Conservation (phyloP, 2,797 vertebrate species). For the Erithacus rubecula region DNA sequence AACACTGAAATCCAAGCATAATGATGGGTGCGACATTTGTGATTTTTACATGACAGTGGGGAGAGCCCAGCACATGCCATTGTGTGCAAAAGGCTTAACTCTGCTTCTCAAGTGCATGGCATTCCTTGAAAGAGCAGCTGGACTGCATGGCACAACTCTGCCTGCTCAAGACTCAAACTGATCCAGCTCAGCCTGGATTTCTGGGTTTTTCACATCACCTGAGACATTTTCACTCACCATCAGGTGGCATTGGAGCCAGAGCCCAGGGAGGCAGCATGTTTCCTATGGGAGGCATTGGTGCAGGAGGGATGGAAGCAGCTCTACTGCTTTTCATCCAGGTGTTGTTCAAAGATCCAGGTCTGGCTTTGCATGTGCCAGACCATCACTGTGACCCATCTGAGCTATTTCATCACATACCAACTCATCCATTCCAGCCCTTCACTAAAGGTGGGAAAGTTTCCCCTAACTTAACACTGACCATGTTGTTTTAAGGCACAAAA, state of each 20-base stretch:
- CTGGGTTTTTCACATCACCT: not conserved
- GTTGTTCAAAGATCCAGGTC: not conserved
- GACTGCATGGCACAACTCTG: rapidly evolving
- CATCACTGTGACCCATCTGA: not conserved
- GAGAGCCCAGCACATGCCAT: not conserved
- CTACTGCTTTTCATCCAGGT: not conserved
- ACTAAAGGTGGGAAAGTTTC: not conserved
- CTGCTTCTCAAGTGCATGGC: not conserved
- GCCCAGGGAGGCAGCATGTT: not conserved
- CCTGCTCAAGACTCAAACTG: not conserved
- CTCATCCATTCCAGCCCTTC: no score
- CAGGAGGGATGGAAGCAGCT: not conserved
- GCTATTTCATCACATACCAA: not conserved
- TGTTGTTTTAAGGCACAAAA: not conserved
- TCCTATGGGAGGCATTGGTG: not conserved
- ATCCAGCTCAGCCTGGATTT: not conserved
- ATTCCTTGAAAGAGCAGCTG: not conserved
- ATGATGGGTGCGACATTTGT: not conserved
- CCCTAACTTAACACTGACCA: rapidly evolving
- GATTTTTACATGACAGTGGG: not conserved
- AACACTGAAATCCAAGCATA: not conserved
- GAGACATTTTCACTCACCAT: not conserved
- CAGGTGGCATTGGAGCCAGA: not conserved
- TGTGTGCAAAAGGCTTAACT: not conserved
- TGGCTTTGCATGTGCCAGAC: not conserved